Base-by-base conservation (phyloP, 2,888 invertebrate species). In the Ganaspis brasiliensis region DNA sequence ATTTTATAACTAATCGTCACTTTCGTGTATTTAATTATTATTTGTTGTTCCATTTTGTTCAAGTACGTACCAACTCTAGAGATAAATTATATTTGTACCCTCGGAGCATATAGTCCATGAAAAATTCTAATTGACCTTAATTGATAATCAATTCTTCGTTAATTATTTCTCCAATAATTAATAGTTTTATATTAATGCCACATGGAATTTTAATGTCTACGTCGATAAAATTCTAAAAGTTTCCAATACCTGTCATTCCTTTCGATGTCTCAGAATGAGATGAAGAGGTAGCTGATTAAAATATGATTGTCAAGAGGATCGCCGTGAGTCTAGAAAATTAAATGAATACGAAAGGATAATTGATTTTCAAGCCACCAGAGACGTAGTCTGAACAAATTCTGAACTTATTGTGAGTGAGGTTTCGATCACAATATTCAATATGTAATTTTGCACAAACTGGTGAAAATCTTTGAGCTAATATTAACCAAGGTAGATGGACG, bases 301-400 rank as follows among this genome's bases (percentile, higher is more conserved):
- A 26, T 57, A n/a, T 57, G 57, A 57, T 57, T 57, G 57, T 12
- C 26, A 57, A 57, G 14, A 2, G 57, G n/a, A 14, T 57, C n/a
- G 26, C 24, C 24, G 57, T n/a, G 26, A 31, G 14, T 40, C 37
- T 40, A 12, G 37, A 63, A 61, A 63, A 63, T 63, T 63, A 37
- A 63, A 37, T 63, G 21, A 63, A 21, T 40, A 10, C 21, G 21
- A 21, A 8, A 63, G 40, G 37, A 37, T 63, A 63, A 63, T 63
- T 63, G 63, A 19, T 63, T 63, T 63, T 63, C 1, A 5, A 63
- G 12, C 37, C 21, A 37, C 2, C 19, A 40, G 14, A 19, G 63
- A 61, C 35, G 35, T 16, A 61, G 3, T 12, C 21, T 57, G 14
- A 63, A 12, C 21, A 63, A 63, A 63, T 19, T 14, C 31, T 57